Base-by-base conservation (phyloP, 2,797 vertebrate genomes). In the Sebastes itinus region DNA sequence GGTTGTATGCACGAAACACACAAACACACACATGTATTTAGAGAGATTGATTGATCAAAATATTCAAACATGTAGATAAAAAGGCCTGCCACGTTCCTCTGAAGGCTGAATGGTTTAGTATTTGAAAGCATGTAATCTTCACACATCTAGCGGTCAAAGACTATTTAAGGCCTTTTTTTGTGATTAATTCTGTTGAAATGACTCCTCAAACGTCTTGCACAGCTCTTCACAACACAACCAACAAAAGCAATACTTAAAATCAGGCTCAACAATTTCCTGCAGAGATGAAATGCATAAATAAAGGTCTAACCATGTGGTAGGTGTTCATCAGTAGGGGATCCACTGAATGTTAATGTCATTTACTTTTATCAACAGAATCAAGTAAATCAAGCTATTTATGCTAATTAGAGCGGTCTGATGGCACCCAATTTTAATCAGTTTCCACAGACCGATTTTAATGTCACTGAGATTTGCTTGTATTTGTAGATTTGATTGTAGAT, bases 301-400 rank as follows among this genome's bases (percentile, higher is more conserved):
- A 85, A 72, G 42, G 33, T 82, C 75, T 68, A 49, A 67, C 38
- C 32, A 42, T 71, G 32, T 72, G 73, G 22, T 77, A n/a, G 27
- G 52, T 75, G 52, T 75, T 78, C 23, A 75, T 84, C 72, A 81
- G 76, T 56, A 20, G 38, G 38, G 58, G 5, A 75, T 72, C 49
- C 54, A 33, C 56, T 52, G 62, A 79, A 83, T 80, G 73, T 75
- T 83, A 73, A 87, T 84, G 64, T 42, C 13, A 49, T 59, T 78
- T 75, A 35, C 66, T 61, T 78, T 67, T 33, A 32, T 66, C 27
- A 75, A 42, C 52, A 69, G 32, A 82, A 80, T 85, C 69, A 33
- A 75, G 67, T 54, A 58, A 86, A 81, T 84, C 32, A 67, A 32
- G 33, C 10, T 58, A 20, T 75, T 84, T 60, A 72, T 80, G 76